Conservation (phyloP, 2,113 vertebrate genomes). For the Micromys minutus region DNA sequence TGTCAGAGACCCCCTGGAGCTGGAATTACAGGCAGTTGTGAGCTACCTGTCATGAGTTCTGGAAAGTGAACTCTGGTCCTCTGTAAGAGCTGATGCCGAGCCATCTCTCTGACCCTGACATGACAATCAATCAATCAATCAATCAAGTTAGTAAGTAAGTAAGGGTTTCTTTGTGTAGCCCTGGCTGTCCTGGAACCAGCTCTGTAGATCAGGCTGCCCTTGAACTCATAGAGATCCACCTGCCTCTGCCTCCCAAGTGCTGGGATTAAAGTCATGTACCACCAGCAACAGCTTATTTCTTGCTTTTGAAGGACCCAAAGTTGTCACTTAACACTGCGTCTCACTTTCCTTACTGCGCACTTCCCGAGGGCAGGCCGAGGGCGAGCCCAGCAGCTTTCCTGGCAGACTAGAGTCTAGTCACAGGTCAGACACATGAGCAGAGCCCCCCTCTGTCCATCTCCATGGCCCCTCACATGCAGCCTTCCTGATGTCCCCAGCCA, state of each 20-base stretch:
- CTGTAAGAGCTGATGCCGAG: not conserved
- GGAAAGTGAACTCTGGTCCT: not conserved
- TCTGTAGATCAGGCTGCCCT: not conserved
- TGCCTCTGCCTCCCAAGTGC: not conserved
- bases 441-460: not conserved
- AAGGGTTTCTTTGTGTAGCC: not conserved
- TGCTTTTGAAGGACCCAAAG: not conserved
- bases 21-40: not conserved
- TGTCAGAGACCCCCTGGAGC: not conserved
- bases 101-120: not conserved
- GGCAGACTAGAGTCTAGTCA: not conserved
- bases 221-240: not conserved
- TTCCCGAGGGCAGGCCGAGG: not conserved
- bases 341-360: not conserved
- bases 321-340: not conserved
- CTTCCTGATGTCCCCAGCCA: too few species aligned
- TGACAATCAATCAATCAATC: too few species aligned
- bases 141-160: too few species aligned
- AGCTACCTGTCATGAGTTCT: not conserved
- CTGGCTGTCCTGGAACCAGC: not conserved
- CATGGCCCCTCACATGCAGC: rapidly evolving
- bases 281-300: not conserved
- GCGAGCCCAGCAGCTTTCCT: not conserved
- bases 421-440: rapidly evolving
- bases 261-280: not conserved